Percentiles rank a stretch among this genome's conserved stretches.
These are phyloP conservation scores for Nephila pilipes DNA, from an alignment of 1,140 invertebrate genomes.

Conservation along the genomic window DNA sequence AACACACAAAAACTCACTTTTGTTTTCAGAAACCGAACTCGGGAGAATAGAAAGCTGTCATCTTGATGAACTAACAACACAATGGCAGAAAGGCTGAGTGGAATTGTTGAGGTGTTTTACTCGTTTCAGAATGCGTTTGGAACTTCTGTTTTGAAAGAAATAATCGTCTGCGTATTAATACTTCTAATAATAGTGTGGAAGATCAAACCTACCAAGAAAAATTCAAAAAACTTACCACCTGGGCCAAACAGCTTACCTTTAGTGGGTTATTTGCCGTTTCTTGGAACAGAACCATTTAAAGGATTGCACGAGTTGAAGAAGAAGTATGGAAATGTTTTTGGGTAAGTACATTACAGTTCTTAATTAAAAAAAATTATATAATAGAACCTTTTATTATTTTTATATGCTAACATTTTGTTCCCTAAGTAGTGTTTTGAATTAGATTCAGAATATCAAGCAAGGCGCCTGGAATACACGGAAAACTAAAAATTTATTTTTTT, in stretches of 20 bases:
- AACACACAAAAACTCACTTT: background rate
- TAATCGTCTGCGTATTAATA: slow-evolving; percentile 6
- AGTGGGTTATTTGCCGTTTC: slow-evolving; percentile 78
- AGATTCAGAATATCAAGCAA: too few relatives aligned
- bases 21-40: background rate
- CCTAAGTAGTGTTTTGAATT: too few relatives aligned
- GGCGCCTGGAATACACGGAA: too few relatives aligned
- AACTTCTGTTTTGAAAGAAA: slow-evolving; percentile 5
- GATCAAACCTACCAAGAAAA: slow-evolving; percentile 23
- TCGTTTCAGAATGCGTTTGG: background rate
- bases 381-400: too few relatives aligned
- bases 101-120: background rate
- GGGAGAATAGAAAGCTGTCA: background rate
- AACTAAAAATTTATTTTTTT: too few relatives aligned
- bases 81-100: background rate
- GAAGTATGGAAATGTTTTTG: slow-evolving; percentile 77
- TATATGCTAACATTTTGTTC: too few relatives aligned
- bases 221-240: slow-evolving; percentile 48
- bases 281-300: slow-evolving; percentile 71
- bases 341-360: slow-evolving; percentile 9
- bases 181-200: background rate
- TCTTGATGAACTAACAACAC: background rate
- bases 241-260: slow-evolving; percentile 74
- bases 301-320: slow-evolving; percentile 59
- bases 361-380: background rate